Evolutionary conservation across 2,113 vertebrate genomes (phyloP).

Genomic region (Lagopus leucura): DNA sequence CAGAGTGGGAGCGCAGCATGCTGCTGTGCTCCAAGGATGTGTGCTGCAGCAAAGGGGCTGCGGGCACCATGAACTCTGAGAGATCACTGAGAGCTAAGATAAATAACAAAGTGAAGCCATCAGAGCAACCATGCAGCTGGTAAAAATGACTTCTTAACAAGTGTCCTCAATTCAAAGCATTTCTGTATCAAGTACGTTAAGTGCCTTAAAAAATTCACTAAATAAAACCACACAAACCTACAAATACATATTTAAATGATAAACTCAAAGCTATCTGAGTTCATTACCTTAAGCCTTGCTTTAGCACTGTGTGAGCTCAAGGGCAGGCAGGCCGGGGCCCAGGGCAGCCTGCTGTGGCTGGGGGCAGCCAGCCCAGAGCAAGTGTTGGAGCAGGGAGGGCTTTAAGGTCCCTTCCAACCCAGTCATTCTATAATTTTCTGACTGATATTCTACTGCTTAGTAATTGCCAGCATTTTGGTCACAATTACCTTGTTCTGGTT

Average conservation of each 20-base stretch:
- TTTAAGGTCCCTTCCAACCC: not conserved
- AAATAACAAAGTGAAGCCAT: not conserved
- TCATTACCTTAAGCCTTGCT: not conserved
- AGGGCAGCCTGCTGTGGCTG: not conserved
- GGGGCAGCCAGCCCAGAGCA: not conserved
- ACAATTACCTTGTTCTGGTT: not conserved
- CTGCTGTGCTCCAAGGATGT: not conserved
- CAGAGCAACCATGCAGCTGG: fast-evolving
- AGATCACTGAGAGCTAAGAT: too few species aligned
- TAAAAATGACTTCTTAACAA: fast-evolving
- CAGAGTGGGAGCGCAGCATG: fast-evolving
- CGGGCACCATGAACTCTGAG: too few species aligned
- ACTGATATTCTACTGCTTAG: not conserved
- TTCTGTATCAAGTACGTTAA: not conserved
- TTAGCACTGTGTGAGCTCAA: not conserved
- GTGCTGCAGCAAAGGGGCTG: not conserved
- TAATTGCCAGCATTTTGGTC: not conserved
- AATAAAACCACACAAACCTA: not conserved
- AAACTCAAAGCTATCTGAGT: not conserved
- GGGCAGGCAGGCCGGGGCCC: too few species aligned
- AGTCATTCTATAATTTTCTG: not conserved
- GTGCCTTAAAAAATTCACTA: fast-evolving
- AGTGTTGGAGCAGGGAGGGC: not conserved
- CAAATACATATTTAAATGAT: not conserved
- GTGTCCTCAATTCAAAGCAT: not conserved